Conservation (phyloP, 2,113 vertebrate genomes). For the Jaculus jaculus region DNA sequence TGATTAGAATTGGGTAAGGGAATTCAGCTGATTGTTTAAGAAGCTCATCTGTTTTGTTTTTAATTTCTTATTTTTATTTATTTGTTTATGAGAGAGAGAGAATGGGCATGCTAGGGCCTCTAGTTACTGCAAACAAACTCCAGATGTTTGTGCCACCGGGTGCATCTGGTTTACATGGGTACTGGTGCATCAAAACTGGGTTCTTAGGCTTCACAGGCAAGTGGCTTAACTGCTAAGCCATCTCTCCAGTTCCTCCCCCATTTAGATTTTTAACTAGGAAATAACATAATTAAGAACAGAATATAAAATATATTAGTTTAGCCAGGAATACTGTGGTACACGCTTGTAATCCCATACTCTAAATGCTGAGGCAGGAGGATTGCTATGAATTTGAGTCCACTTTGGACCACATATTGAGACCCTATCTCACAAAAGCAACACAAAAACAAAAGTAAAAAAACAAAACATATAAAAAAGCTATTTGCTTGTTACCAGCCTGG, state of each 20-base stretch:
- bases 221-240: too few relatives aligned
- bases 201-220: too few relatives aligned
- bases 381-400: background rate
- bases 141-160: too few relatives aligned
- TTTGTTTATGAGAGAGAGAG: too few relatives aligned
- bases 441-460: background rate
- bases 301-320: background rate
- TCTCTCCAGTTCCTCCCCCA: too few relatives aligned
- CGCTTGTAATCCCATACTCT: too few relatives aligned
- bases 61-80: too few relatives aligned
- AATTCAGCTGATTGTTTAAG: background rate
- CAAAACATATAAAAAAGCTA: background rate
- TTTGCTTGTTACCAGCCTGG: background rate
- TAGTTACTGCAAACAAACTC: too few relatives aligned
- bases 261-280: conserved; percentile 21
- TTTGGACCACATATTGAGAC: background rate
- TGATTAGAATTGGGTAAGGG: background rate
- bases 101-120: too few relatives aligned
- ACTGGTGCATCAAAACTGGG: too few relatives aligned
- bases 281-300: background rate
- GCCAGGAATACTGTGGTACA: background rate
- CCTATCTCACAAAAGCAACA: background rate
- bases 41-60: background rate
- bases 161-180: too few relatives aligned
- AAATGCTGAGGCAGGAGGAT: too few relatives aligned